These are phyloP conservation scores for Meiosimyza platycephala DNA, from an alignment of 2,888 invertebrate genomes.

Conservation along the genomic window DNA sequence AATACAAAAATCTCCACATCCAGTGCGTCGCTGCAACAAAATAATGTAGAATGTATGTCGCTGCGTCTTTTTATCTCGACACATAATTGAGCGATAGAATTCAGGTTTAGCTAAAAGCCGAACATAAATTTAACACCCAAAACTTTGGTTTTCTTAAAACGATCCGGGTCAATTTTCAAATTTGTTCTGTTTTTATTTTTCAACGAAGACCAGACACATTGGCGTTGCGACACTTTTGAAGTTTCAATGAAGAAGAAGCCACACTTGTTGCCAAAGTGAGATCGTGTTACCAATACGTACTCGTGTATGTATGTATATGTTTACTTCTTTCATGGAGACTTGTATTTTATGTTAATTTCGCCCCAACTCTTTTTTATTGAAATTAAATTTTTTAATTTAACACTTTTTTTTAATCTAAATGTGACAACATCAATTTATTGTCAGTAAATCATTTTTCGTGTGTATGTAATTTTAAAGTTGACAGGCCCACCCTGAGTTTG, in stretches of 20 bases:
- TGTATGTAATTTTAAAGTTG: slow-evolving; percentile 5
- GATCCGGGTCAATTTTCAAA: neutral
- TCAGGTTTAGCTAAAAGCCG: slow-evolving; percentile 62
- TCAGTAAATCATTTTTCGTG: slow-evolving; percentile 18
- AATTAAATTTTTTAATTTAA: neutral
- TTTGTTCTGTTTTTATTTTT: neutral
- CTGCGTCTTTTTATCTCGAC: slow-evolving; percentile 58
- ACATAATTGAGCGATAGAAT: slow-evolving; percentile 66
- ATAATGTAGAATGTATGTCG: neutral
- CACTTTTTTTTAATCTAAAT: neutral
- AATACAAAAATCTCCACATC: no score
- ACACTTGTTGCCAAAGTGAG: neutral
- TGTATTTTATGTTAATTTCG: neutral
- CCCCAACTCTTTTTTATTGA: neutral
- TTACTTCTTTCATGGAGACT: neutral
- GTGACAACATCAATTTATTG: slow-evolving; percentile 10
- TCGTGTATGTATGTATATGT: neutral
- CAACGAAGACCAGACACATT: slow-evolving; percentile 3
- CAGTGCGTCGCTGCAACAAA: neutral
- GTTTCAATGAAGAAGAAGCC: slow-evolving; percentile 8
- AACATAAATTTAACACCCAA: slow-evolving; percentile 63
- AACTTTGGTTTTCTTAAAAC: slow-evolving; percentile 27
- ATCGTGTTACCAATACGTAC: slow-evolving; percentile 6
- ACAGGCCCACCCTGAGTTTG: slow-evolving; percentile 25
- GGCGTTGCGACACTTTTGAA: slow-evolving; percentile 10